Percentiles rank a stretch among this genome's conserved stretches.
Evolutionary conservation across 1,140 invertebrate species (phyloP).

Genomic region (Streblospio benedicti): DNA sequence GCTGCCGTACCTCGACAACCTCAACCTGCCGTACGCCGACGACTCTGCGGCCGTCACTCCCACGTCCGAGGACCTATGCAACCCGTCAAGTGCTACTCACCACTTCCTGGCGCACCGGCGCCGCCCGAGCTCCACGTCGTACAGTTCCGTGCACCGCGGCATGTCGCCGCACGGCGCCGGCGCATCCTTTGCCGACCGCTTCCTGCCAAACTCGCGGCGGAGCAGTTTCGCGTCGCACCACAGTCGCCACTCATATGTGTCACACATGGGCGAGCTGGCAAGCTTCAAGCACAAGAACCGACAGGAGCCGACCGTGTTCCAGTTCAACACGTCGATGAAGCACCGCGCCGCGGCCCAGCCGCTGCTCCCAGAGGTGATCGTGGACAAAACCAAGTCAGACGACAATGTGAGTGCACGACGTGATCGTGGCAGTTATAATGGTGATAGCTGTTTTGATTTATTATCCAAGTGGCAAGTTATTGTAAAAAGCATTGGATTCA

Average conservation of each 20-base stretch:
- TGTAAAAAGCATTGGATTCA: too few relatives aligned
- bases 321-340: conserved; percentile 10
- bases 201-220: conserved; percentile 87
- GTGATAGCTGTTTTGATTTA: neutral
- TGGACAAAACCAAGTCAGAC: conserved; percentile 37
- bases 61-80: conserved; percentile 78
- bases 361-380: conserved; percentile 33
- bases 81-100: conserved; percentile 26
- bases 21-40: conserved; percentile 92
- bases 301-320: conserved; percentile 17
- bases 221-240: conserved; percentile 23
- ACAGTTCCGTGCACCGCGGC: conserved; percentile 78
- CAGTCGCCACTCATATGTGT: neutral
- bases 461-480: too few relatives aligned
- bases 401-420: conserved; percentile 35
- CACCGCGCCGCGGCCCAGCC: conserved; percentile 1
- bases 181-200: too few relatives aligned
- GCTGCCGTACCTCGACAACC: conserved; percentile 85
- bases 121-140: conserved; percentile 87
- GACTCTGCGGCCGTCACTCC: conserved; percentile 95
- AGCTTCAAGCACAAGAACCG: too few relatives aligned
- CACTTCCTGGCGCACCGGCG: conserved; percentile 40
- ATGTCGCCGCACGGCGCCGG: too few relatives aligned
- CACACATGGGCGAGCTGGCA: too few relatives aligned
- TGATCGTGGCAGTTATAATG: neutral